These are phyloP conservation scores for Lacerta agilis DNA, from an alignment of 2,797 vertebrate genomes.

Conservation along the genomic window DNA sequence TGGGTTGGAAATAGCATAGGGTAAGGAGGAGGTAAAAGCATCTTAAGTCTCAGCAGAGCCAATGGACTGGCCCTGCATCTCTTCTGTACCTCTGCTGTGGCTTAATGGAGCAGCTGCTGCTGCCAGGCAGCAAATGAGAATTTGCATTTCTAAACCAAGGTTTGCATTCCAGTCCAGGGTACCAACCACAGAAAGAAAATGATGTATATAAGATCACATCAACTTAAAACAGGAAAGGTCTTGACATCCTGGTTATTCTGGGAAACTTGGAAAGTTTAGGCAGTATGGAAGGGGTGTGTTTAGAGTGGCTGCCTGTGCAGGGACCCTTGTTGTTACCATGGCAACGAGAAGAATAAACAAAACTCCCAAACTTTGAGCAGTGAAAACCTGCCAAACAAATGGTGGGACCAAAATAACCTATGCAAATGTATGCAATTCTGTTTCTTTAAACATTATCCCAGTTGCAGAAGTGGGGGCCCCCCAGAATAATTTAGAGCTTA, in stretches of 20 bases:
- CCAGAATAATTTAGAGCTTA: neutral
- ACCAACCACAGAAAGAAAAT: neutral
- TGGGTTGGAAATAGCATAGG: neutral
- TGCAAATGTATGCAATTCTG: slow-evolving; percentile 8
- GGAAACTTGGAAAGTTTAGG: neutral
- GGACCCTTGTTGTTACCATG: neutral
- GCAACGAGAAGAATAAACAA: neutral
- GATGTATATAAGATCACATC: neutral
- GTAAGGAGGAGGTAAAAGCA: too few relatives aligned
- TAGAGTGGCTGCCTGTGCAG: neutral
- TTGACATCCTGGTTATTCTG: neutral
- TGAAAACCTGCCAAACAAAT: neutral
- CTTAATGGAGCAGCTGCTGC: neutral
- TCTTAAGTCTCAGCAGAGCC: too few relatives aligned
- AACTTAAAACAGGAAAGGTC: neutral
- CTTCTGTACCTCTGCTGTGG: too few relatives aligned
- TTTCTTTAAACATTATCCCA: neutral
- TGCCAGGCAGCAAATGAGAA: neutral
- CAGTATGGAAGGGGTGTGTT: neutral
- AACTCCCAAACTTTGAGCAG: neutral
- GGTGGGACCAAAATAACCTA: neutral
- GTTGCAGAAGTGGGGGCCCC: neutral
- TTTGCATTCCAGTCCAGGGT: neutral
- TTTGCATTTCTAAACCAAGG: neutral
- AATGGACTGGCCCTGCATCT: too few relatives aligned